Conservation (phyloP, 1,140 invertebrate species). For the Globodera rostochiensis region DNA sequence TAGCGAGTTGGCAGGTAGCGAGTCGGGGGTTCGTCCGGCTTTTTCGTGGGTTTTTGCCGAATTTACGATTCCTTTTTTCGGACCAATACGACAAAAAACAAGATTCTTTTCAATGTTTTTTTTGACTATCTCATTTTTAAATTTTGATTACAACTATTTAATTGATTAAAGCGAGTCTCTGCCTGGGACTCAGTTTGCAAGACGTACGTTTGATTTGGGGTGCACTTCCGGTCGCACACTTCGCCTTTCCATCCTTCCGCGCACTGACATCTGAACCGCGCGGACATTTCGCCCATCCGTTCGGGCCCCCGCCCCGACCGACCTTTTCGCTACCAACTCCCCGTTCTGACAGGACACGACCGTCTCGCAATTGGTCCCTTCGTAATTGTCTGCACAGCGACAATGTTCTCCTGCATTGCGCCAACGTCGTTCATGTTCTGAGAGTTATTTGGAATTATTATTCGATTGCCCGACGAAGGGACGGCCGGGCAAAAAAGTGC, state of each 20-base stretch:
- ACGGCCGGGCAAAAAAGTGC: too few species aligned
- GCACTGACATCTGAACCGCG: constrained; percentile 46
- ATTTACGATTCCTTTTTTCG: too few species aligned
- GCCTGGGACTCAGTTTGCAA: too few species aligned
- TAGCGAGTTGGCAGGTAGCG: too few species aligned
- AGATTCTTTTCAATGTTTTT: too few species aligned
- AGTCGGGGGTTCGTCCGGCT: too few species aligned
- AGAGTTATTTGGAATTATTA: background rate
- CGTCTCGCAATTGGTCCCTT: constrained; percentile 52
- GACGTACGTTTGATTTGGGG: constrained; percentile 50
- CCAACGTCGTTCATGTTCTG: constrained; percentile 51
- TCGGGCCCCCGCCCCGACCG: background rate
- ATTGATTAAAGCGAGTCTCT: too few species aligned
- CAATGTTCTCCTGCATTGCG: constrained; percentile 46
- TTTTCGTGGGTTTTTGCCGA: too few species aligned
- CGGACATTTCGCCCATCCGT: background rate
- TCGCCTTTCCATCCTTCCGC: constrained; percentile 53
- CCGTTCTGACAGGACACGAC: constrained; percentile 46
- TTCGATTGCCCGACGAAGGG: too few species aligned
- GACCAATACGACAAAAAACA: too few species aligned
- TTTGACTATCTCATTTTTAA: too few species aligned
- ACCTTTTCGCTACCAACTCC: constrained; percentile 42
- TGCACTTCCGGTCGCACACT: constrained; percentile 53
- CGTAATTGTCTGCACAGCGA: constrained; percentile 39
- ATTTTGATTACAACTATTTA: too few species aligned